phyloP scores from a whole-genome alignment of 2,113 vertebrate species.

The Pogonocichla stellata region DNA sequence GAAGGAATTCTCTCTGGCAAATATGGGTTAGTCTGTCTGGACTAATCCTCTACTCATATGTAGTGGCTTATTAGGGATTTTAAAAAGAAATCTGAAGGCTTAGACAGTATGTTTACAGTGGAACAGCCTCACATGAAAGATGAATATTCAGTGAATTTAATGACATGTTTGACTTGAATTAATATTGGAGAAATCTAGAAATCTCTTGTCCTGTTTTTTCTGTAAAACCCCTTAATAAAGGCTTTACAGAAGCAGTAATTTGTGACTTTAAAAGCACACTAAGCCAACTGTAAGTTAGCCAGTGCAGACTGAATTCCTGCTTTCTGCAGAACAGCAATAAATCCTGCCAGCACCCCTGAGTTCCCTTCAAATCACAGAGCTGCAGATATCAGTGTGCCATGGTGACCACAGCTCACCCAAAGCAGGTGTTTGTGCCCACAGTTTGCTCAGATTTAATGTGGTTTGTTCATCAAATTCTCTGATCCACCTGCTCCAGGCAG shows the following conservation, averaged over 20 bases:
- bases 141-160: background rate
- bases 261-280: background rate
- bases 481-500: accelerated
- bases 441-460: background rate
- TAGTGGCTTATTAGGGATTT: conserved; percentile 34
- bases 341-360: background rate
- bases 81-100: background rate
- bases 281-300: background rate
- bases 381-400: background rate
- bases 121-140: background rate
- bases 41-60: conserved; percentile 23
- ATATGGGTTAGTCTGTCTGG: conserved; percentile 12
- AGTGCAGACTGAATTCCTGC: background rate
- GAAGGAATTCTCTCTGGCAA: background rate
- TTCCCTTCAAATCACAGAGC: background rate
- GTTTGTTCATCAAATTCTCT: accelerated
- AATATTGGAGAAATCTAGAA: background rate
- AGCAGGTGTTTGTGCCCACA: background rate
- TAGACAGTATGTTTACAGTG: conserved; percentile 4
- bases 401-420: background rate
- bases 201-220: background rate
- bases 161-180: background rate
- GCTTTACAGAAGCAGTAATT: background rate
- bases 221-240: background rate
- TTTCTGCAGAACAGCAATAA: conserved; percentile 3